phyloP scores from a whole-genome alignment of 1,140 invertebrate genomes.

The Euborellia annulipes region DNA sequence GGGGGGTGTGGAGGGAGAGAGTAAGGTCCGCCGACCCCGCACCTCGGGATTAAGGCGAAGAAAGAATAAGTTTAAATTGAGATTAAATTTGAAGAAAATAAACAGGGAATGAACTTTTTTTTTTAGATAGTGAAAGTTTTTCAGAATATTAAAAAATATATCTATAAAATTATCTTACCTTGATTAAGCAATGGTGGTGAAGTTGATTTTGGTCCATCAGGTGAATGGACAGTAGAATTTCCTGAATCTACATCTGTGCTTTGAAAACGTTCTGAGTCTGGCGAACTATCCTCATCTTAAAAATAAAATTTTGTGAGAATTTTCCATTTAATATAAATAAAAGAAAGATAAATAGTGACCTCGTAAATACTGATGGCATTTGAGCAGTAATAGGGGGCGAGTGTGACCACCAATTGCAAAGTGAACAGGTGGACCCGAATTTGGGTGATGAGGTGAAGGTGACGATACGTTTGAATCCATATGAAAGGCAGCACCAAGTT shows the following conservation, averaged over 20 bases:
- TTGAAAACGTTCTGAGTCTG: constrained; percentile 65
- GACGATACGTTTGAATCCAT: neutral
- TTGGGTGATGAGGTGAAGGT: no score
- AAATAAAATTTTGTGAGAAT: neutral
- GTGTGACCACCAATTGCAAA: constrained; percentile 25
- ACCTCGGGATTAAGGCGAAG: no score
- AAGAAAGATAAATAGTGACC: neutral
- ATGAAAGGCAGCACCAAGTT: constrained; percentile 29
- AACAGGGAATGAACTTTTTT: no score
- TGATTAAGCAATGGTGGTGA: constrained; percentile 37
- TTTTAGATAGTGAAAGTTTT: neutral
- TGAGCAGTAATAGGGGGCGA: constrained; percentile 53
- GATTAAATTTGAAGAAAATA: no score
- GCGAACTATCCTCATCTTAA: constrained; percentile 64
- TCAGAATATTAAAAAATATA: no score
- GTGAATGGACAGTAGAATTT: constrained; percentile 76
- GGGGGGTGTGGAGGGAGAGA: no score
- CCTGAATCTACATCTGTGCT: constrained; percentile 68
- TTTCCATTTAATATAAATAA: neutral
- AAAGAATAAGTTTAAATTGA: no score
- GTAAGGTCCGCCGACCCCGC: no score
- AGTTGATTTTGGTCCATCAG: constrained; percentile 67
- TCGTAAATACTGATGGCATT: constrained; percentile 45
- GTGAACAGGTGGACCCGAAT: constrained; percentile 19
- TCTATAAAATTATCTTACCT: no score